Evolutionary conservation across 2,888 invertebrate genomes (phyloP).

Genomic region (Plebejus melissa): DNA sequence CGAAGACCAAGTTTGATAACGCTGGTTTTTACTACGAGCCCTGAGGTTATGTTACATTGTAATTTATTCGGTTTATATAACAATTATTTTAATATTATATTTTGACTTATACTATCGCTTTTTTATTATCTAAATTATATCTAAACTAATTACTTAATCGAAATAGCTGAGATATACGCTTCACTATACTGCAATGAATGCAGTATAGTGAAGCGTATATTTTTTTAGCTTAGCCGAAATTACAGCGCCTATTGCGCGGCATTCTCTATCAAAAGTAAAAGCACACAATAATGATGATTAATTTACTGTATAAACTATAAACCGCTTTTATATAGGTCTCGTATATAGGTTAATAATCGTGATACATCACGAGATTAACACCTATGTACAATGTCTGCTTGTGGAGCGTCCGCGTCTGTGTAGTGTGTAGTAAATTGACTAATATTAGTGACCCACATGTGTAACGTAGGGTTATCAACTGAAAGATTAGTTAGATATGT

Average conservation of each 20-base stretch:
- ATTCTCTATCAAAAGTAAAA: not conserved
- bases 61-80: not conserved
- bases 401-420: not conserved
- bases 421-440: conserved; percentile 14
- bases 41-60: not conserved
- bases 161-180: too few relatives aligned
- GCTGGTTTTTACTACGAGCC: not conserved
- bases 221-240: too few relatives aligned
- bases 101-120: not conserved
- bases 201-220: too few relatives aligned
- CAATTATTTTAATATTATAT: not conserved
- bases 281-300: conserved; percentile 29
- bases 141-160: not conserved
- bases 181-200: too few relatives aligned
- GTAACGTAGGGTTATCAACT: not conserved
- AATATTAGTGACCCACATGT: conserved; percentile 13
- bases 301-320: not conserved
- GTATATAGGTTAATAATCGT: conserved; percentile 19
- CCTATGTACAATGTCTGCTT: conserved; percentile 9
- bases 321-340: conserved; percentile 22
- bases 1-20: conserved; percentile 6
- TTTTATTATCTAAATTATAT: not conserved
- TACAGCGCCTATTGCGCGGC: not conserved
- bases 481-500: not conserved
- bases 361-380: conserved; percentile 11